These are phyloP conservation scores for Pristionchus pacificus DNA, from an alignment of 1,140 invertebrate species.

Conservation along the genomic window DNA sequence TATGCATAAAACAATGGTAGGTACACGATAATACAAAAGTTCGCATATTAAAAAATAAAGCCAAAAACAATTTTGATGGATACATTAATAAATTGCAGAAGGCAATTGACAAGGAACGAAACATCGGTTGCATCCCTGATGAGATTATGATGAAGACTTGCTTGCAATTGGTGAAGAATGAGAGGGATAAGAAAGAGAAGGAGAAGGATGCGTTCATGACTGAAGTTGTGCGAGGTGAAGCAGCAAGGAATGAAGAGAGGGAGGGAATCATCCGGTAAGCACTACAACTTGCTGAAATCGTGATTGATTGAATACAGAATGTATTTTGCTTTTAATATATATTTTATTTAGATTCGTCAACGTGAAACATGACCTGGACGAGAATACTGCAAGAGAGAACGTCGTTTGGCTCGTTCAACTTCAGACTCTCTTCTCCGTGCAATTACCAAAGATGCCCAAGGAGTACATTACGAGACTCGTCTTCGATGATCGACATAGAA, in stretches of 20 bases:
- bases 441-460: conserved; percentile 92
- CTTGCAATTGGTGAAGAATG: background rate
- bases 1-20: background rate
- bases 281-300: background rate
- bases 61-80: too few species aligned
- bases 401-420: conserved; percentile 81
- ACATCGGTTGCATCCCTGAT: background rate
- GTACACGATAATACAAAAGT: too few species aligned
- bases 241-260: background rate
- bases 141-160: background rate
- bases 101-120: too few species aligned
- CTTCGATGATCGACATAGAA: conserved; percentile 80
- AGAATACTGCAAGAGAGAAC: conserved; percentile 9
- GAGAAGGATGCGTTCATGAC: background rate
- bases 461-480: conserved; percentile 94
- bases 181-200: background rate
- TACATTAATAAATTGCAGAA: too few species aligned
- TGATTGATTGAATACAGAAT: too few species aligned
- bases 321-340: too few species aligned
- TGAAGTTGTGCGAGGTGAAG: background rate
- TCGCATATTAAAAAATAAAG: too few species aligned
- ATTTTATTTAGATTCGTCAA: background rate
- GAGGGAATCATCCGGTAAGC: background rate
- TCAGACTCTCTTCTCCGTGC: conserved; percentile 90
- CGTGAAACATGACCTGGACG: background rate